Base-by-base conservation (phyloP, 2,888 invertebrate genomes). In the Drosophila subsilvestris region DNA sequence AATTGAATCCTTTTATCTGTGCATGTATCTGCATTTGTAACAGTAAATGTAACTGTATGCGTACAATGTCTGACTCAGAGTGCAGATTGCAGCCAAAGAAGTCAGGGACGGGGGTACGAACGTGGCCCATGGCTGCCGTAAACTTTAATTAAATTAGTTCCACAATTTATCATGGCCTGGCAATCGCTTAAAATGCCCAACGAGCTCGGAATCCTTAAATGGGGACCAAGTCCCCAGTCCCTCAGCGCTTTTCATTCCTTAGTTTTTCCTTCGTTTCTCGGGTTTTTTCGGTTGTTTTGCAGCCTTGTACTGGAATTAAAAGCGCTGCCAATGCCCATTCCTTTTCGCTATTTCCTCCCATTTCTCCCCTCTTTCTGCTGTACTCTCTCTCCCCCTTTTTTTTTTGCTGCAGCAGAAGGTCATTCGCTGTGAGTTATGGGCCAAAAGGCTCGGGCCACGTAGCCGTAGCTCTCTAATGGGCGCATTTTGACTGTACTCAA, bases 91-190 rank as follows among this genome's bases (percentile, higher is more conserved):
- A 56, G 73, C 61, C 69, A 68, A 57, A 2, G 66, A 69, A 68
- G 69, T 20, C 65, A 43, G 56, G 48, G 37, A n/a, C 37, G 27
- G 27, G 27, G 27, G n/a, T n/a, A 27, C 8, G 27, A 12, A 29
- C 47, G 57, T 68, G 68, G 55, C 47, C 44, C 65, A 18, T 57
- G 57, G 62, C 63, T 70, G 84, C 66, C 72, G 82, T 82, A 86
- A 80, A 83, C 72, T 86, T 86, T 86, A 86, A 86, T 86, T 86
- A 86, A 86, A 86, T 86, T 86, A 86, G 86, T 88, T 75, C 74
- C 57, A 74, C 88, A 75, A 86, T 86, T 86, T 86, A 86, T 86
- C 89, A 79, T 73, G 75, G 74, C 76, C 65, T 79, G 80, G 81
- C 86, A 89, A 89, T 86, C 88, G 88, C 71, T 84, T 88, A 88